Evolutionary conservation across 37 sponge, comb jelly and placozoan species (phyloP), one percentile per base, ranked within the genome.

Genomic region (Aplysina aerophoba): DNA sequence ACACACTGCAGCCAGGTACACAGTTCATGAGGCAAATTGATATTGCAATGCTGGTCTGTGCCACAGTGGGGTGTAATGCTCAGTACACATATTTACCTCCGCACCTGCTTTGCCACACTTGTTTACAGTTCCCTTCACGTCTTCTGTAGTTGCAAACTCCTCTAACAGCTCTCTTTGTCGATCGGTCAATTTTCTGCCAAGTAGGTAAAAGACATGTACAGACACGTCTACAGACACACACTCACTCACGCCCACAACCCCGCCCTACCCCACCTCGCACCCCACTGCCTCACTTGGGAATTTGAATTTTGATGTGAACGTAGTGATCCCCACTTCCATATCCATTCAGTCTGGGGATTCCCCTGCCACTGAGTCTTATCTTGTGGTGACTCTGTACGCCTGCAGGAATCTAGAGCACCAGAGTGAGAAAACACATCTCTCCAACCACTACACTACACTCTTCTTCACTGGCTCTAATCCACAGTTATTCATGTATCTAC

Each of bases 311-410:
- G 40, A 97, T 72, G n/a, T 97, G 91, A 1, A 97, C 85, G 55
- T 88, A 95, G 79, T 97, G 98, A 59, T 97, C 94, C 19, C 98
- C 98, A 64, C 75, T 86, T 0, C 98, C 96, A 85, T 83, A 84
- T 27, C 92, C 84, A 68, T 93, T 85, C 25, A 97, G 81, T 67
- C 88, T 44, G 28, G 90, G 92, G 20, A 97, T 91, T 14, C 98
- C 98, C 44, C 96, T 77, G 41, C 84, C 85, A 0, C 92, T 40
- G 30, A 97, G 63, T 61, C 91, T 68, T 25, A 97, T 90, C 53
- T 79, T 86, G 79, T 97, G 96, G 79, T 97, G 96, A 33, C 92
- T 93, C 67, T 91, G 92, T 0, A 95, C 79, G 17, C 96, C 98
- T 34, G 90, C 85, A 28, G 98, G 94, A 62, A 96, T 94, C 97